Evolutionary conservation across 1,140 invertebrate genomes (phyloP), one percentile per base, ranked within the genome.

Genomic region (Limonius californicus): DNA sequence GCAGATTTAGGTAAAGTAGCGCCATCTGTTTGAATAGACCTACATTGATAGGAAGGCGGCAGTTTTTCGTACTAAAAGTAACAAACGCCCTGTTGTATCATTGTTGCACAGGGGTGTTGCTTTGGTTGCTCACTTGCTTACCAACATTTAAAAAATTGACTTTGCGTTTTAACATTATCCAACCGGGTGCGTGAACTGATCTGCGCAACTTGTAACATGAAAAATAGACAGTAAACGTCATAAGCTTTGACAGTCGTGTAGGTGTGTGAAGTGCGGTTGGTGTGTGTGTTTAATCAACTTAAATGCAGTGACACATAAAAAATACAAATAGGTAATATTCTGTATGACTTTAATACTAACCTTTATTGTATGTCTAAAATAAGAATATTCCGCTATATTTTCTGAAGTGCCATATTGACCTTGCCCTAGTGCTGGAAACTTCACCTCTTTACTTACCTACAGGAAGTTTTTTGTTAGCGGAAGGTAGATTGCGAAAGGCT

Each of bases 191-290:
- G 35, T 39, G 35, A 39, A 39, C 8, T 14, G 35, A 39, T 39
- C 35, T 39, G 35, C 35, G 35, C 35, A 39, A 39, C 35, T 9
- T 6, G 2, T 12, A 39, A n/a, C 35, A 39, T 39, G 35, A 39
- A 39, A 39, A 39, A 39, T 39, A 39, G 35, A 39, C 35, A 39
- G 35, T 39, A 39, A 39, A 39, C 35, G 35, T 39, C 35, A 39
- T 39, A 39, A 39, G n/a, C 3, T 39, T 39, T 14, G 35, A 39
- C n/a, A 39, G 35, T 39, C 2, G n/a, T 39, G 35, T 39, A 39
- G 35, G 35, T 39, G 35, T 39, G 35, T 39, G 35, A 39, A 39
- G 35, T 39, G 35, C 7, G 35, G 35, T 39, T 39, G 8, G 35
- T 39, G 35, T 6, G 35, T 39, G 35, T 39, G 8, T 39, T 39